Base-by-base conservation (phyloP, 2,113 vertebrate species). In the Oryzias woworae region DNA sequence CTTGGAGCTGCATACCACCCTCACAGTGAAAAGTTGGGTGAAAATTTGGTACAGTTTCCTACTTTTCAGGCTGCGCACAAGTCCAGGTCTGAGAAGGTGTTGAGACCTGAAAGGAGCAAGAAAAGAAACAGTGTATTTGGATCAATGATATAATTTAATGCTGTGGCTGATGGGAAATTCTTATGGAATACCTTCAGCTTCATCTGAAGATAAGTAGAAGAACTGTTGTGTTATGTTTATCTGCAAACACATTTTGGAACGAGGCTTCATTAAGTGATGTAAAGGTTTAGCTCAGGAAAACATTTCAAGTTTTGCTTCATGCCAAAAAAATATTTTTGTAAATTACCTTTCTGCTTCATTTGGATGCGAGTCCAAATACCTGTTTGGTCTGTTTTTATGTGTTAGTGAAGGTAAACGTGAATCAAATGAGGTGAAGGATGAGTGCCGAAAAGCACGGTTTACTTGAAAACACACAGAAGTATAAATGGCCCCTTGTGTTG, bases 401-500 rank as follows among this genome's bases (percentile, higher is more conserved):
- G 7, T 51, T n/a, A 36, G 24, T 4, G 7, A 51, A 20, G 55
- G 45, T 62, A 57, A 62, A 62, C 54, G 14, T 62, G 51, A 71
- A 69, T 72, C 41, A 68, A 65, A 28, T 55, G 24, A 51, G 51
- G 74, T 72, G 50, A 69, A 7, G 43, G 62, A 61, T 45, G 58
- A 62, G 62, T 58, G 50, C 12, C 52, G 47, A 58, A 72, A 62
- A 62, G 51, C 50, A 24, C 16, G 1, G 24, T 74, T 73, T 57
- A 70, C 31, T 50, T 65, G 50, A 18, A 46, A 47, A 36, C 36
- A 63, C 53, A 58, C 71, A 59, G 56, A 44, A 53, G 66, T 66
- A 61, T 70, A 58, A 77, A 68, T 62, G 51, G 57, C 48, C 48
- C 22, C 28, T 45, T 75, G 60, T 70, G 71, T 66, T 75, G 64